A percentile compares a stretch with the other conserved stretches of the same genome.
Evolutionary conservation across 2,888 invertebrate species (phyloP).

Genomic region (Adela reaumurella): DNA sequence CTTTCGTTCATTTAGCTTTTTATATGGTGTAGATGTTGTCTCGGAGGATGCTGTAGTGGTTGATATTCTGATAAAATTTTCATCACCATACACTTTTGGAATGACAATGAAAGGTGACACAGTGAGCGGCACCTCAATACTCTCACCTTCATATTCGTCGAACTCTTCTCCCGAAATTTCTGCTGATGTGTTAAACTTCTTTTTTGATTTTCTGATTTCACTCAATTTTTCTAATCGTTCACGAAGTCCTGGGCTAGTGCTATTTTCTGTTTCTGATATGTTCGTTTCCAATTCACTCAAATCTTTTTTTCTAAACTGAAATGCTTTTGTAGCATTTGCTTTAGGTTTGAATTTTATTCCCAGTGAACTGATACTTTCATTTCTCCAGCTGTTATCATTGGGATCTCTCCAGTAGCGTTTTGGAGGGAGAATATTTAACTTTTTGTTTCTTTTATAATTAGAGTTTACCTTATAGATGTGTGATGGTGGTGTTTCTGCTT

Average conservation of each 20-base stretch:
- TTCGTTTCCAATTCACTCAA: slow-evolving; percentile 22
- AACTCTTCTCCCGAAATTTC: not conserved
- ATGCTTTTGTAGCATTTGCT: slow-evolving; percentile 26
- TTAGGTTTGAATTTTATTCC: slow-evolving; percentile 49
- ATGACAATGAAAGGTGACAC: no score
- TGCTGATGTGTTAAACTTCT: slow-evolving; percentile 16
- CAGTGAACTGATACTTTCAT: slow-evolving; percentile 42
- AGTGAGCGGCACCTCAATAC: not conserved
- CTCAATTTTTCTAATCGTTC: slow-evolving; percentile 40
- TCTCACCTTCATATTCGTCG: not conserved
- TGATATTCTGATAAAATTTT: no score
- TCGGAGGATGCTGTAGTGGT: no score
- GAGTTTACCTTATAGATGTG: slow-evolving; percentile 28
- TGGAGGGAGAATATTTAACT: slow-evolving; percentile 34
- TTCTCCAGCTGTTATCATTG: slow-evolving; percentile 49
- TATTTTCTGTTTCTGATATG: slow-evolving; percentile 22
- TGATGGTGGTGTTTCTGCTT: not conserved
- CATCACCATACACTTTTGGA: no score
- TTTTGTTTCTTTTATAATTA: slow-evolving; percentile 41
- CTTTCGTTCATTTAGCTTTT: no score
- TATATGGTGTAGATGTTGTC: no score
- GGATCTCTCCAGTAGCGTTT: slow-evolving; percentile 36
- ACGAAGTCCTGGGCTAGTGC: slow-evolving; percentile 31
- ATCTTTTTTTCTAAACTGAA: not conserved
- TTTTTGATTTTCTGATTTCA: slow-evolving; percentile 37